Evolutionary conservation across 2,797 vertebrate species (phyloP).

Genomic region (Sarcophilus harrisii): DNA sequence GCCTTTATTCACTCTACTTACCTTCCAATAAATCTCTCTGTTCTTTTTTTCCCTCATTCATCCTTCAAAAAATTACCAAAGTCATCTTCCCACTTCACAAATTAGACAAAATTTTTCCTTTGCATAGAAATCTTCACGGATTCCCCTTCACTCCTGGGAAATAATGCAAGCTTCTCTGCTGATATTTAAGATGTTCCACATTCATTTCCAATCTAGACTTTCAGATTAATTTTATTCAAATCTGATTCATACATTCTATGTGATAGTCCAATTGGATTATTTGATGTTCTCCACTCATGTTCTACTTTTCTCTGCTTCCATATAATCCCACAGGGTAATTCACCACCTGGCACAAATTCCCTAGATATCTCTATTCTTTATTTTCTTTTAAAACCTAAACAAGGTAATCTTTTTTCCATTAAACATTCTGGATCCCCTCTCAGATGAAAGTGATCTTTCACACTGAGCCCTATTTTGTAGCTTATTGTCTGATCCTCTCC

Average conservation of each 20-base stretch:
- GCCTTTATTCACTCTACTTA: not conserved
- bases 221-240: not conserved
- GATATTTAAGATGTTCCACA: not conserved
- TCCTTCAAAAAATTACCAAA: not conserved
- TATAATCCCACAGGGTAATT: not conserved
- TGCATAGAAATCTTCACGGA: not conserved
- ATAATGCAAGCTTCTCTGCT: not conserved
- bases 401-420: not conserved
- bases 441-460: not conserved
- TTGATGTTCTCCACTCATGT: not conserved
- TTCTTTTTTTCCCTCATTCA: not conserved
- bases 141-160: not conserved
- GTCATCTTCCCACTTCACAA: not conserved
- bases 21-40: not conserved
- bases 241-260: not conserved
- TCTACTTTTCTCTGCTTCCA: not conserved
- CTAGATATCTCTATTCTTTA: not conserved
- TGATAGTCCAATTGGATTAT: not conserved
- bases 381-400: not conserved
- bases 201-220: not conserved
- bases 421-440: not conserved
- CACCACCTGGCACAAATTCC: not conserved
- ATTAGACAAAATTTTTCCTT: not conserved
- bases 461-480: not conserved
- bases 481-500: not conserved